Evolutionary conservation across 1,140 invertebrate species (phyloP).

Genomic region (Apis mellifera): DNA sequence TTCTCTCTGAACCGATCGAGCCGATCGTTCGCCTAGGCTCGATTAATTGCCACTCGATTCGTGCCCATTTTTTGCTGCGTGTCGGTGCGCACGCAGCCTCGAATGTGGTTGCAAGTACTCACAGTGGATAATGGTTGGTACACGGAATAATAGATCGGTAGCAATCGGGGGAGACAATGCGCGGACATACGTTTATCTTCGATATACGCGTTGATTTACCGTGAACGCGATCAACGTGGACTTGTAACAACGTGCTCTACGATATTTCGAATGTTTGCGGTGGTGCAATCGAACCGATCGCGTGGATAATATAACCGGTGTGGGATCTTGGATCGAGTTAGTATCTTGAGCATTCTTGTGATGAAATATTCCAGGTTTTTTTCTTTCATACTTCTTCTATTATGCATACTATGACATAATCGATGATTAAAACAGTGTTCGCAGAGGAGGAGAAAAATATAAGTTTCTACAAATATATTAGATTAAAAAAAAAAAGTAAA

Average conservation of each 20-base stretch:
- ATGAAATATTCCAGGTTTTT: no score
- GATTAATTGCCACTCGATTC: constrained; percentile 66
- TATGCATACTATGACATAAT: no score
- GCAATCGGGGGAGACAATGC: constrained; percentile 53
- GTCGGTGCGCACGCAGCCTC: background rate
- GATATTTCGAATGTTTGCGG: constrained; percentile 33
- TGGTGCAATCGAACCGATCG: constrained; percentile 31
- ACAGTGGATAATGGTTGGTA: background rate
- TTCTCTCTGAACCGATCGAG: constrained; percentile 56
- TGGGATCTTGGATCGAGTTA: background rate
- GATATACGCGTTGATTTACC: constrained; percentile 60
- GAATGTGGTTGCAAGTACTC: constrained; percentile 7
- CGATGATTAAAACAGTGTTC: no score
- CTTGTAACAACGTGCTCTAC: constrained; percentile 38
- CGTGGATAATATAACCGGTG: background rate
- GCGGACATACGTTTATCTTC: constrained; percentile 61
- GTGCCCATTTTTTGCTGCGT: background rate
- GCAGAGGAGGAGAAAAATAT: no score
- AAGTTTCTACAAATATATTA: no score
- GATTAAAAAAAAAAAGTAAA: no score
- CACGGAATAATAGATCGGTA: constrained; percentile 1
- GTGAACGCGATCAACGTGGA: constrained; percentile 43
- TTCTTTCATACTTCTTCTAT: no score
- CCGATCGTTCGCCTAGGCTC: constrained; percentile 43
- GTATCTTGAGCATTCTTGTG: background rate